Percentiles rank a stretch among this genome's conserved stretches.
These are phyloP conservation scores for Crotalus helleri DNA, from an alignment of 2,113 vertebrate species.

Conservation along the genomic window DNA sequence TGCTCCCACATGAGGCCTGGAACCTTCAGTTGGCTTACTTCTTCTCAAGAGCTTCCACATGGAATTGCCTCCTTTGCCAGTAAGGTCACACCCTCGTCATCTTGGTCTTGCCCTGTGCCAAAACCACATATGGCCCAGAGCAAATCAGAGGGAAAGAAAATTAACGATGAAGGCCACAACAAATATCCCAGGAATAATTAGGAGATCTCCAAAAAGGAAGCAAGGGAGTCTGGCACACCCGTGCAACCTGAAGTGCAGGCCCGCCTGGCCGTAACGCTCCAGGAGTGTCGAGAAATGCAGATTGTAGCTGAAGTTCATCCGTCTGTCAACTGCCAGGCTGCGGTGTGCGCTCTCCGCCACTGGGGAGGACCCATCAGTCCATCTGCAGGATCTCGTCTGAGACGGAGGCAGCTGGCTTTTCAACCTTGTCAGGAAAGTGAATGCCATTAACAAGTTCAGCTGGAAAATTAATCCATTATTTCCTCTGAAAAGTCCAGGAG, in stretches of 20 bases:
- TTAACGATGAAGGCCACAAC: neutral
- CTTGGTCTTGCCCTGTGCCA: neutral
- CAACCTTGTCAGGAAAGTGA: constrained; percentile 29
- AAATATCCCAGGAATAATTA: neutral
- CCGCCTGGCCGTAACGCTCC: neutral
- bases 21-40: too few species aligned
- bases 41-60: neutral
- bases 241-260: neutral
- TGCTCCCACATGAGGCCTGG: neutral
- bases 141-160: constrained; percentile 12
- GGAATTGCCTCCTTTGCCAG: neutral
- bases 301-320: neutral
- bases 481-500: neutral
- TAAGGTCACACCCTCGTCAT: constrained; percentile 30
- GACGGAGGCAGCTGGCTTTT: neutral
- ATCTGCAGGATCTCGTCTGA: neutral
- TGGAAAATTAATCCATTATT: constrained; percentile 27
- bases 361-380: constrained; percentile 5
- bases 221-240: neutral
- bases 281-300: neutral
- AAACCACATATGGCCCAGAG: neutral
- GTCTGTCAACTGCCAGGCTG: neutral
- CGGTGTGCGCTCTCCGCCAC: neutral
- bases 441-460: constrained; percentile 13
- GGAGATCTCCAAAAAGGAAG: neutral